Evolutionary conservation across 2,797 vertebrate genomes (phyloP).

Genomic region (Anas capensis): DNA sequence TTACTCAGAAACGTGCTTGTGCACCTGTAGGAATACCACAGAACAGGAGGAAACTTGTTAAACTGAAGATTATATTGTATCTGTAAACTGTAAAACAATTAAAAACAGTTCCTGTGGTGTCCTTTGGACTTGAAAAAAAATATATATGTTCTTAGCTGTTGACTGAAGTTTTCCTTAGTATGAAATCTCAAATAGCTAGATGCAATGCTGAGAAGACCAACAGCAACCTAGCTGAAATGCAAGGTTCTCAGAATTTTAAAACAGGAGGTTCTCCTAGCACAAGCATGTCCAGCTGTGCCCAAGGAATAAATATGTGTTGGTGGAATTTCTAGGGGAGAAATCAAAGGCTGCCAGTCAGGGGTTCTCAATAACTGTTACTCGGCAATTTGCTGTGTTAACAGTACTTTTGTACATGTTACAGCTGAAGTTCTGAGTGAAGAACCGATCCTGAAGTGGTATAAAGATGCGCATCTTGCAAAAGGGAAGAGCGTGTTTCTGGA

Average conservation of each 20-base stretch:
- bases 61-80: not conserved
- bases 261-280: not conserved
- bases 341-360: not conserved
- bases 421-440: constrained; percentile 97
- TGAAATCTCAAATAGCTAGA: not conserved
- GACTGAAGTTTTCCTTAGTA: not conserved
- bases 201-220: not conserved
- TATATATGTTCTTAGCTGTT: not conserved
- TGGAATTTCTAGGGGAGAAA: not conserved
- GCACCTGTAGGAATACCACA: not conserved
- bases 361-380: not conserved
- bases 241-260: fast-evolving
- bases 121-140: not conserved
- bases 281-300: fast-evolving
- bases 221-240: not conserved
- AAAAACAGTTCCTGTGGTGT: not conserved
- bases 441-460: constrained; percentile 97
- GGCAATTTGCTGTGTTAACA: not conserved
- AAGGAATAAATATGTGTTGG: fast-evolving
- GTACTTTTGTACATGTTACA: constrained; percentile 58
- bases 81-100: not conserved
- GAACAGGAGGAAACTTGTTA: not conserved
- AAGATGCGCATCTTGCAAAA: constrained; percentile 90
- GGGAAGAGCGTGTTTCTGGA: constrained; percentile 96
- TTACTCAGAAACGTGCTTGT: not conserved